Evolutionary conservation across 2,888 invertebrate species (phyloP), one percentile per base, ranked within the genome.

Genomic region (Leptinotarsa haldemani): DNA sequence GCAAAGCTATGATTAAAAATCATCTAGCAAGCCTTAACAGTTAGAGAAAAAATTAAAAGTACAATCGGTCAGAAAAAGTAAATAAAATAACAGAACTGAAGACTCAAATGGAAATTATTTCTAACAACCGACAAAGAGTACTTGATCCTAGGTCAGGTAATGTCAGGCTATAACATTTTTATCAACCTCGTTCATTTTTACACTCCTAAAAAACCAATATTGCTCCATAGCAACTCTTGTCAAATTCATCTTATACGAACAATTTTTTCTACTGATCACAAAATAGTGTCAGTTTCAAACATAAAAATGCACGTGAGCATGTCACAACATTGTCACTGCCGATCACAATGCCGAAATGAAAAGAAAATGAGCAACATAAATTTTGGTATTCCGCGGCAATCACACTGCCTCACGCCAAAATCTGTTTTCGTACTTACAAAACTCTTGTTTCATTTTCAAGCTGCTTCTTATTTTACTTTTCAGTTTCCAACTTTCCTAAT

Each of bases 241-340:
- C 30, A 61, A 40, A 61, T 61, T 40, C 30, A 30, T 61, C 30
- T 16, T 18, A 30, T 1, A 7, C 13, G 16, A 61, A 25, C 9
- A n/a, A 40, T 61, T 40, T 61, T 18, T 70, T 66, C 65, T 70
- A 61, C 70, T 75, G 68, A 70, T 61, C 63, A 65, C 65, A 30
- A 20, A 7, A 48, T 15, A 61, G 46, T 56, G 12, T 22, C 61
- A 40, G 22, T 47, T 63, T 15, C 52, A 70, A 74, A 64, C 56
- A 69, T 64, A 66, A 70, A 73, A 69, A 73, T 82, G 84, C 83
- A 84, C 83, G 83, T 83, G 81, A 82, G 84, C 84, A 84, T 80
- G 83, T 83, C 83, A 83, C 84, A 83, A 83, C 83, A 80, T 64
- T 70, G 69, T 75, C 69, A 79, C 68, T 78, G 77, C 77, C 79